Percentiles rank a stretch among this genome's conserved stretches.
phyloP scores from a whole-genome alignment of 2,113 vertebrate genomes.

The Sylvilagus bachmani region DNA sequence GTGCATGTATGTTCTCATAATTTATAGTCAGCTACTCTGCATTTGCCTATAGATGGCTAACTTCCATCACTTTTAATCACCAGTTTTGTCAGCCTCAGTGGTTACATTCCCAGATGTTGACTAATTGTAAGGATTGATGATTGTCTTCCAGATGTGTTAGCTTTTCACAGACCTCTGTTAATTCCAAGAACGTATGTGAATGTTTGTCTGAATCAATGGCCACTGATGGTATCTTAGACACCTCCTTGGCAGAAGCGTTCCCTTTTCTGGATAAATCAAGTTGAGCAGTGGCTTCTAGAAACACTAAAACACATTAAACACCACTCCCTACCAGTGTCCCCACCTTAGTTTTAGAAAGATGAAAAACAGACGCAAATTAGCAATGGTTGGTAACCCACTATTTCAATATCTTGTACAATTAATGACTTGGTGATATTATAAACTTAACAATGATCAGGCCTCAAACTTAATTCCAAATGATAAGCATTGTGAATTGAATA shows the following conservation, averaged over 20 bases:
- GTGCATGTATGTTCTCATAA: constrained; percentile 61
- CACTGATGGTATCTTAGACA: constrained; percentile 73
- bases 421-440: constrained; percentile 3
- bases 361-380: constrained; percentile 45
- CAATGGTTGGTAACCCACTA: background rate
- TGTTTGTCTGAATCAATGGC: constrained; percentile 63
- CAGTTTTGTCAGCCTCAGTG: constrained; percentile 69
- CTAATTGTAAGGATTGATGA: constrained; percentile 79
- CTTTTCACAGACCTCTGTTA: constrained; percentile 79
- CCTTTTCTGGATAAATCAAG: constrained; percentile 56
- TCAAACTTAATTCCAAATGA: constrained; percentile 34
- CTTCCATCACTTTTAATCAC: constrained; percentile 75
- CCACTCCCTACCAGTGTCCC: background rate
- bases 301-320: constrained; percentile 50
- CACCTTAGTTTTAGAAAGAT: constrained; percentile 34
- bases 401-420: background rate
- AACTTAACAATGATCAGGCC: background rate
- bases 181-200: constrained; percentile 62
- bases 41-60: constrained; percentile 73
- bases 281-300: background rate
- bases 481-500: background rate
- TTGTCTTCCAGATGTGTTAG: constrained; percentile 76
- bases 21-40: constrained; percentile 66
- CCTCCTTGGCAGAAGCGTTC: constrained; percentile 70
- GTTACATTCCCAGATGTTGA: constrained; percentile 84